Evolutionary conservation across 2,888 invertebrate species (phyloP), one percentile per base, ranked within the genome.

Genomic region (Habroteleia sp.): DNA sequence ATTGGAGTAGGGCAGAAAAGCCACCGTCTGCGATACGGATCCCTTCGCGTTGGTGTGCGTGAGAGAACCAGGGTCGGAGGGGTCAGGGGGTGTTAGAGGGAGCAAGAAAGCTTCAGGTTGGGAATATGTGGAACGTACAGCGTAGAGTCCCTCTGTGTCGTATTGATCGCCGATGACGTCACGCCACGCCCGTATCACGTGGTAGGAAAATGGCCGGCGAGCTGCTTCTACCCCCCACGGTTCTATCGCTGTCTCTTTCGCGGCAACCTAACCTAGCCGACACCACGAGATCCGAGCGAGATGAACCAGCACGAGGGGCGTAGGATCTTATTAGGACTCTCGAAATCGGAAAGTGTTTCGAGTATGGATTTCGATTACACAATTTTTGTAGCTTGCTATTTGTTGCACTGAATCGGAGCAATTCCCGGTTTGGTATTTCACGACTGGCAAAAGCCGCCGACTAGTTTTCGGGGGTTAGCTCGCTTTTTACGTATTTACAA

Each of bases 121-220:
- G 48, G 65, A 77, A 78, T 79, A 80, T 80, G 80, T 80, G 74
- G 82, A 81, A 76, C 80, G 79, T 76, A 74, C 69, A 77, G 73
- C 68, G 50, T 65, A 63, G 68, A 76, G 71, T 72, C 74, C 60
- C 74, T 80, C 78, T 77, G 80, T 82, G 82, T 81, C 72, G 85
- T 87, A 87, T 87, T 87, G 87, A 87, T 86, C 87, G 85, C 65
- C 75, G 78, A 80, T 86, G 87, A 86, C 85, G 86, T 86, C 84
- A 86, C 85, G 85, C 85, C 85, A 85, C 87, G 85, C 87, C 86
- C 86, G 85, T 85, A 81, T 85, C 87, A 85, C 86, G 86, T 87
- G 86, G 83, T 83, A 74, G 75, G 78, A 84, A 84, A 82, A 85
- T 85, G 84, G 84, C 87, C 82, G 84, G 79, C 79, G 66, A 74